Base-by-base conservation (phyloP, 2,113 vertebrate genomes). In the Leptobrachium leishanense region DNA sequence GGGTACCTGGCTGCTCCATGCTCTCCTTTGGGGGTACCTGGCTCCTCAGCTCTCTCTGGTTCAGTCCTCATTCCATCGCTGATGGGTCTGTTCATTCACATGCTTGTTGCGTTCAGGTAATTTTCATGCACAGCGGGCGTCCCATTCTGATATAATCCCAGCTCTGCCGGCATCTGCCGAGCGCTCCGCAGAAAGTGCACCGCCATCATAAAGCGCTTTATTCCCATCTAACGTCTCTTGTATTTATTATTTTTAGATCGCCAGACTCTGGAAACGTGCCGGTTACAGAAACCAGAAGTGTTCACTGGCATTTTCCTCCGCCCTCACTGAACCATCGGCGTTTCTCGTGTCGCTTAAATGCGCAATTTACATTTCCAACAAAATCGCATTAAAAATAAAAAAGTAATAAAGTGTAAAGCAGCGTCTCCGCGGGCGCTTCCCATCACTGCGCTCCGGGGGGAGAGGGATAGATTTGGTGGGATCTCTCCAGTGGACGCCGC, bases 311-410 rank as follows among this genome's bases (percentile, higher is more conserved):
- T 40, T 76, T 53, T 55, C 73, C 53, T 31, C 53, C 7, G 4
- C 2, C 8, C 46, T 62, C n/a, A 66, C 2, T 44, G 44, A 12
- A 2, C 1, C n/a, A 42, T 69, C 59, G 42, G 20, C n/a, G 69
- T 54, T 57, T 69, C 54, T 31, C 41, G 55, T 50, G 62, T 50
- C 43, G 42, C 12, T 44, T 70, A 70, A 69, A 70, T 77, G 10
- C 39, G 20, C 68, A 71, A 64, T 78, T 41, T 50, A 71, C 68
- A n/a, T 53, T 64, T n/a, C 8, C n/a, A 70, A 43, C 68, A 5
- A 13, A 71, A 78, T 64, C 7, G 40, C 43, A 64, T 70, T 44
- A 78, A 64, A 70, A 59, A 31, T 31, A 2, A 44, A 77, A 77
- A 50, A 50, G 4, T 5, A 31, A 31, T 31, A 31, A 31, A 31